These are phyloP conservation scores for Galeopterus variegatus DNA, from an alignment of 2,113 vertebrate species.

Conservation along the genomic window DNA sequence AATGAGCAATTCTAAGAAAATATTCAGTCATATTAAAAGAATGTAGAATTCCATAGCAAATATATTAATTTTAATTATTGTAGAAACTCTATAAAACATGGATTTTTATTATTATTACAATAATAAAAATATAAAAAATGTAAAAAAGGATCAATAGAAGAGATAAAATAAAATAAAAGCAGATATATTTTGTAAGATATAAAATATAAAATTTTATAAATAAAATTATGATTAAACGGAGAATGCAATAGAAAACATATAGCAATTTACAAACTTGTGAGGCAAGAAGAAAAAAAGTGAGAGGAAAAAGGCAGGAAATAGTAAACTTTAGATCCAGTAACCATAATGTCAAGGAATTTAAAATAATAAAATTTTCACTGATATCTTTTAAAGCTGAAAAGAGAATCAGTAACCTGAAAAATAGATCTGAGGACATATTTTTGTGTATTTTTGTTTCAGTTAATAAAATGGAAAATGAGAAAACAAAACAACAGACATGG, in stretches of 20 bases:
- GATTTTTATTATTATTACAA: neutral
- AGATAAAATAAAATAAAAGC: neutral
- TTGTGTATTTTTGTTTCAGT: neutral
- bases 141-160: neutral
- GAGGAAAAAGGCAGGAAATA: fast-evolving
- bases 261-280: neutral
- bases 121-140: neutral
- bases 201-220: neutral
- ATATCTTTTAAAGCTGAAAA: neutral
- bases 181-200: neutral
- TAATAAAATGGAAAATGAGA: neutral
- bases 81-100: neutral
- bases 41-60: neutral
- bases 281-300: neutral
- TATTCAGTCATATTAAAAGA: neutral
- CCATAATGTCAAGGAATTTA: neutral
- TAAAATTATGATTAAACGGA: neutral
- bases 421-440: neutral
- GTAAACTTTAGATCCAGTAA: neutral
- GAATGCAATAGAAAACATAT: neutral
- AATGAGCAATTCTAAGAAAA: neutral
- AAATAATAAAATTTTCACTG: neutral
- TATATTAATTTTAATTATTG: neutral
- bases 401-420: neutral
- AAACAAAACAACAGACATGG: neutral